Percentiles rank a stretch among this genome's conserved stretches.
Conservation (phyloP, 2,113 vertebrate species). For the Centropus bengalensis region DNA sequence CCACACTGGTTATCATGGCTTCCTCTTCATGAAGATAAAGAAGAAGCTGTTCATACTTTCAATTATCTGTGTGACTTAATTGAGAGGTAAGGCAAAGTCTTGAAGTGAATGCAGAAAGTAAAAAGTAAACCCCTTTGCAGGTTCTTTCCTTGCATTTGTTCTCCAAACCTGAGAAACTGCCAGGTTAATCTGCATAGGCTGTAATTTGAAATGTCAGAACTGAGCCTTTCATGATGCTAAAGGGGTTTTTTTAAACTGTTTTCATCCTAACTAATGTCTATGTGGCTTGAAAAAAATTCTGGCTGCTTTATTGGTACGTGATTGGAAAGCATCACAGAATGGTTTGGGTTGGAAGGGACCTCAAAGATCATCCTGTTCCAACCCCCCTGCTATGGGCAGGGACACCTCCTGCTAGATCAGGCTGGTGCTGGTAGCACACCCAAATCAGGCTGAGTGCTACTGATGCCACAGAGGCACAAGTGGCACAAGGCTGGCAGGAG, state of each 20-base stretch:
- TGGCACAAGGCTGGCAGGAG: too few species aligned
- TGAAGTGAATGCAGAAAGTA: background rate
- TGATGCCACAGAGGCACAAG: too few species aligned
- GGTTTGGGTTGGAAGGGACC: too few species aligned
- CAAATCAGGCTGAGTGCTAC: too few species aligned
- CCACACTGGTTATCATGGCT: conserved; percentile 99
- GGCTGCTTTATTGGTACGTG: background rate
- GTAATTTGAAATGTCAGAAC: background rate
- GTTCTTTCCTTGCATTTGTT: background rate
- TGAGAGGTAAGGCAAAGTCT: conserved; percentile 83
- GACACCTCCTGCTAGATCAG: too few species aligned
- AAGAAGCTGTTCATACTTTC: conserved; percentile 96
- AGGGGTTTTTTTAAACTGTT: background rate
- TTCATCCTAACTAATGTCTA: background rate
- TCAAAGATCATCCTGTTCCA: too few species aligned
- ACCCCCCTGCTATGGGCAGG: too few species aligned
- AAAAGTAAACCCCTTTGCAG: background rate
- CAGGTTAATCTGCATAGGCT: background rate
- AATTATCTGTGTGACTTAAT: conserved; percentile 96
- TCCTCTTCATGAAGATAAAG: conserved; percentile 96
- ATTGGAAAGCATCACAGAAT: background rate
- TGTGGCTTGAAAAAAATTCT: background rate
- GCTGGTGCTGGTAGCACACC: too few species aligned
- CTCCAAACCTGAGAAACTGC: background rate
- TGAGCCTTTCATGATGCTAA: background rate